These are phyloP conservation scores for Cyprinus carpio DNA, from an alignment of 2,113 vertebrate species.

Conservation along the genomic window DNA sequence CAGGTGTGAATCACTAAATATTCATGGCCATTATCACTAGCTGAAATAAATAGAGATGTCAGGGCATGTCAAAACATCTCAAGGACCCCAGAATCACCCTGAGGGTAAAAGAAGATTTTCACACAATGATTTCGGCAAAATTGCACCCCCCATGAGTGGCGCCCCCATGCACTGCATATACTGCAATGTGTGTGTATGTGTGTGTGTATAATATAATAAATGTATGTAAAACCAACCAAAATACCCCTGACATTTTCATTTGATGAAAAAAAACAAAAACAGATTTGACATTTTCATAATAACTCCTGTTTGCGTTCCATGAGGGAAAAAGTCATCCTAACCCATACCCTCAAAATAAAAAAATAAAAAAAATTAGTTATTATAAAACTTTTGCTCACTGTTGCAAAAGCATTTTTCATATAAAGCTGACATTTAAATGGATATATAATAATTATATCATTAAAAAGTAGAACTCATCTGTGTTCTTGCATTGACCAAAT, in stretches of 20 bases:
- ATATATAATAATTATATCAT: not conserved
- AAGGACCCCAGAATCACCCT: too few relatives aligned
- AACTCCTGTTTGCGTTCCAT: not conserved
- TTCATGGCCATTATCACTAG: too few relatives aligned
- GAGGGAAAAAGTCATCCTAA: not conserved
- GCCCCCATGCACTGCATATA: too few relatives aligned
- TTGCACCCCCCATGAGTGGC: too few relatives aligned
- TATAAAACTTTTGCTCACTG: not conserved
- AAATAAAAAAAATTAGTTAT: not conserved
- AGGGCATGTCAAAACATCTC: too few relatives aligned
- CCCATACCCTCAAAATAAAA: not conserved
- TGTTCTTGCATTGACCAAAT: not conserved
- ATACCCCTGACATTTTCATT: not conserved
- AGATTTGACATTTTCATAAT: slow-evolving; percentile 3
- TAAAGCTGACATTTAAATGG: not conserved
- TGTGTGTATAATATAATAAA: not conserved
- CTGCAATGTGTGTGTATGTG: too few relatives aligned
- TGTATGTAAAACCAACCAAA: not conserved
- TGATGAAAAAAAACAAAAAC: not conserved
- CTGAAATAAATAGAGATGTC: too few relatives aligned
- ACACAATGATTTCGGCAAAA: too few relatives aligned
- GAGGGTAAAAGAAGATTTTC: too few relatives aligned
- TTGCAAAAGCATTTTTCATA: not conserved
- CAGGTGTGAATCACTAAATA: too few relatives aligned
- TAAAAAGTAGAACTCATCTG: not conserved